phyloP scores from a whole-genome alignment of 2,797 vertebrate species.

The Decapterus maruadsi region DNA sequence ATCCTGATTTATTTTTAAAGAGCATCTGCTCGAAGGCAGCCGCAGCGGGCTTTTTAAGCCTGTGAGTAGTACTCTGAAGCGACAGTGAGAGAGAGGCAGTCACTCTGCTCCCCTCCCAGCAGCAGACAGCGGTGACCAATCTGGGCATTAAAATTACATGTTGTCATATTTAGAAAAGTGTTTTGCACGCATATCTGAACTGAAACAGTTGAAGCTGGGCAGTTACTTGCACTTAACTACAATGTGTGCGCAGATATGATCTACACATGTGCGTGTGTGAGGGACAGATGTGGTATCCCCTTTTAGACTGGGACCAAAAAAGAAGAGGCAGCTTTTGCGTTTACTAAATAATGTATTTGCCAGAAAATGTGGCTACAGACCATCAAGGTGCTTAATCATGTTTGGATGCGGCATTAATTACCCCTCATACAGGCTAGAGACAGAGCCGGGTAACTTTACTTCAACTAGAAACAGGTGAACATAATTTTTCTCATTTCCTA shows the following conservation, averaged over 20 bases:
- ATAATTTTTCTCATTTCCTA: not conserved
- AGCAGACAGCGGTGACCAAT: slow-evolving; percentile 8
- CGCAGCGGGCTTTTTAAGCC: not conserved
- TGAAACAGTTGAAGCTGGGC: slow-evolving; percentile 7
- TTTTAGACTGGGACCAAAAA: not conserved
- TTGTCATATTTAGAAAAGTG: slow-evolving; percentile 47
- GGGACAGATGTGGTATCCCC: too few species aligned
- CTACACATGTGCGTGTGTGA: too few species aligned
- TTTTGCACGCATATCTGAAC: not conserved
- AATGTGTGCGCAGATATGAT: not conserved
- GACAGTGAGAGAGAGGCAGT: not conserved
- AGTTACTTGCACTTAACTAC: not conserved
- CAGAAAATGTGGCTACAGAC: not conserved
- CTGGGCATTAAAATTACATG: slow-evolving; percentile 51
- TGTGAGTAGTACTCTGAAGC: slow-evolving; percentile 1
- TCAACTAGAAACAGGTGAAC: not conserved
- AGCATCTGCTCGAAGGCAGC: slow-evolving; percentile 8
- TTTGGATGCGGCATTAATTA: slow-evolving; percentile 5
- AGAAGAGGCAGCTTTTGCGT: not conserved
- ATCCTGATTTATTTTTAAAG: slow-evolving; percentile 47
- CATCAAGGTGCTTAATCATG: not conserved
- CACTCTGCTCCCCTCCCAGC: not conserved
- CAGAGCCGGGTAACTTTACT: not conserved
- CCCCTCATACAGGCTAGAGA: not conserved
- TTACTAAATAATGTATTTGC: not conserved